Evolutionary conservation across 2,888 invertebrate species (phyloP), one percentile per base, ranked within the genome.

Genomic region (Ormia ochracea): DNA sequence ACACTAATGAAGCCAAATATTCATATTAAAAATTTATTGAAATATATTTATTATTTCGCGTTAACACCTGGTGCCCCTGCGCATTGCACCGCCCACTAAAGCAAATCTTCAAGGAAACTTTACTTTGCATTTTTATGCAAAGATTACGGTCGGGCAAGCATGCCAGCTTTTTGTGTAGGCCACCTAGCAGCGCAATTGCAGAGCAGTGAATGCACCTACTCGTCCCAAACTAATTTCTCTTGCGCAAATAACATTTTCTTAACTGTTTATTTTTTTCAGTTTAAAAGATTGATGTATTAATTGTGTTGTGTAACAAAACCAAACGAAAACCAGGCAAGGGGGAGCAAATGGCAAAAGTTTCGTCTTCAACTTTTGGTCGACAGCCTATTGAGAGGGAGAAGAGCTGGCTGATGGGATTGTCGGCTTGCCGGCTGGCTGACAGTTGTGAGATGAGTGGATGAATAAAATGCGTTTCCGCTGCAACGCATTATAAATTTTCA

Each of bases 401-500:
- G n/a, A n/a, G n/a, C n/a, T n/a, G n/a, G n/a, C n/a, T n/a, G n/a
- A n/a, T n/a, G n/a, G n/a, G n/a, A n/a, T n/a, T n/a, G n/a, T n/a
- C n/a, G n/a, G n/a, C n/a, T n/a, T n/a, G n/a, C n/a, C n/a, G n/a
- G 36, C 36, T 7, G 17, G 12, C n/a, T 38, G 2, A 38, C 17
- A 26, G 1, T 36, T 61, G 45, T 21, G 38, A 17, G 17, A 69
- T 70, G 59, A 54, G 19, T 72, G 38, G 17, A 54, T 48, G 36
- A 61, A 61, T 59, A 50, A 78, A 38, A 56, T 68, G 61, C 66
- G 48, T 78, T 78, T 73, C 78, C 78, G 73, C 19, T 78, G 61
- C 73, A 63, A 73, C 26, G 78, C 33, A 50, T 59, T 65, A 43
- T 59, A 65, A 50, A 65, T 73, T 68, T 58, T 43, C 12, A 54